These are phyloP conservation scores for Cotesia vestalis DNA, from an alignment of 1,140 invertebrate genomes.

Conservation along the genomic window DNA sequence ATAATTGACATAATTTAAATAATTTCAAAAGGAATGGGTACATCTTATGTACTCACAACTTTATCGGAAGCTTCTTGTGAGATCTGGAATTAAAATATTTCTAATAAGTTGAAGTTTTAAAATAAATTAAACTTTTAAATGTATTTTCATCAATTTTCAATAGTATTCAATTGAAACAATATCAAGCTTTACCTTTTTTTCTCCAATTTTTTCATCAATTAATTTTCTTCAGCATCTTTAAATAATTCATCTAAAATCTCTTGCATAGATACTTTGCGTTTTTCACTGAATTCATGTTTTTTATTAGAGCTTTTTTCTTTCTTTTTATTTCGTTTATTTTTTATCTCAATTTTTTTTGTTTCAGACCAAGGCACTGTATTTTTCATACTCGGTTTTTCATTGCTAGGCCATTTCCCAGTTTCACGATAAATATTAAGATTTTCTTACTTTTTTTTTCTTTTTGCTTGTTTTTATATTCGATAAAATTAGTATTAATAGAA, in stretches of 20 bases:
- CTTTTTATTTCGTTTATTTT: constrained; percentile 67
- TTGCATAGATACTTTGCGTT: constrained; percentile 67
- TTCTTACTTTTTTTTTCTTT: constrained; percentile 77
- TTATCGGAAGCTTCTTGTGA: too few species aligned
- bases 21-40: too few species aligned
- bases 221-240: constrained; percentile 73
- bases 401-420: constrained; percentile 81
- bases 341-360: constrained; percentile 70
- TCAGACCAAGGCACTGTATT: constrained; percentile 83
- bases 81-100: too few species aligned
- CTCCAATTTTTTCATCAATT: constrained; percentile 88
- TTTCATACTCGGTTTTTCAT: constrained; percentile 68
- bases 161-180: too few species aligned
- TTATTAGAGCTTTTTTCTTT: constrained; percentile 69
- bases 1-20: too few species aligned
- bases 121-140: too few species aligned
- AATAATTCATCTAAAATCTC: constrained; percentile 85
- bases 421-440: constrained; percentile 78
- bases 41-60: too few species aligned
- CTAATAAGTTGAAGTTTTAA: too few species aligned
- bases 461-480: constrained; percentile 85
- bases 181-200: constrained; percentile 71
- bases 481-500: constrained; percentile 77
- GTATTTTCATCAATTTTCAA: too few species aligned
- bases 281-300: constrained; percentile 59